These are phyloP conservation scores for Plagodis dolabraria DNA, from an alignment of 2,888 invertebrate genomes.

Conservation along the genomic window DNA sequence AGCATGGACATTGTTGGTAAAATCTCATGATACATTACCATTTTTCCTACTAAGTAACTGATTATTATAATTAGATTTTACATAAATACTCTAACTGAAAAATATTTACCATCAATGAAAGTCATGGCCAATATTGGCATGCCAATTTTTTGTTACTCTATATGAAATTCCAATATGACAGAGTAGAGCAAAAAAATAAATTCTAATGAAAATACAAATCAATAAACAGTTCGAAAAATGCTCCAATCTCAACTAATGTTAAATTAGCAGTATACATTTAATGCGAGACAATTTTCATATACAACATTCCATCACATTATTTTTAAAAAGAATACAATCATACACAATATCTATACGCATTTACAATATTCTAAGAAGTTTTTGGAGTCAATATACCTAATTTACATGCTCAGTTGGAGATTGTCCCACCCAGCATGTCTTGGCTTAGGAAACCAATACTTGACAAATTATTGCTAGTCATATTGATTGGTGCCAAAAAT, in stretches of 20 bases:
- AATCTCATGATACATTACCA: too few species aligned
- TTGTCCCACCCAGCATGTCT: conserved; percentile 63
- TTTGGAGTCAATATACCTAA: conserved; percentile 77
- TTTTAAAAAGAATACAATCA: conserved; percentile 69
- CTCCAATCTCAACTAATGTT: conserved; percentile 46
- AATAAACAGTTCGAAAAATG: conserved; percentile 1
- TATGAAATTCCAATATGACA: too few species aligned
- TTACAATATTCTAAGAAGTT: conserved; percentile 70
- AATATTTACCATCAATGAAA: too few species aligned
- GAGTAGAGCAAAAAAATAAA: too few species aligned
- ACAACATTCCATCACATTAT: conserved; percentile 65
- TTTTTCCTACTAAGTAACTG: too few species aligned
- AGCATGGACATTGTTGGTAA: too few species aligned
- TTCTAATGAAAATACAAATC: too few species aligned
- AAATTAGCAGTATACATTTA: conserved; percentile 69
- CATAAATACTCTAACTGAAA: too few species aligned
- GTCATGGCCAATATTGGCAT: too few species aligned
- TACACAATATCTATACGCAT: conserved; percentile 69
- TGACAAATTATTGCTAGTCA: conserved; percentile 3
- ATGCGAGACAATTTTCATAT: conserved; percentile 36
- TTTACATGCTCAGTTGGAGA: conserved; percentile 65
- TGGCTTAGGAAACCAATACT: background rate
- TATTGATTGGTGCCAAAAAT: background rate
- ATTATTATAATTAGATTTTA: too few species aligned
- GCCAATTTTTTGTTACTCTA: too few species aligned